These are phyloP conservation scores for Phoenoteleia sp. DNA, from an alignment of 2,888 invertebrate genomes.

Conservation along the genomic window DNA sequence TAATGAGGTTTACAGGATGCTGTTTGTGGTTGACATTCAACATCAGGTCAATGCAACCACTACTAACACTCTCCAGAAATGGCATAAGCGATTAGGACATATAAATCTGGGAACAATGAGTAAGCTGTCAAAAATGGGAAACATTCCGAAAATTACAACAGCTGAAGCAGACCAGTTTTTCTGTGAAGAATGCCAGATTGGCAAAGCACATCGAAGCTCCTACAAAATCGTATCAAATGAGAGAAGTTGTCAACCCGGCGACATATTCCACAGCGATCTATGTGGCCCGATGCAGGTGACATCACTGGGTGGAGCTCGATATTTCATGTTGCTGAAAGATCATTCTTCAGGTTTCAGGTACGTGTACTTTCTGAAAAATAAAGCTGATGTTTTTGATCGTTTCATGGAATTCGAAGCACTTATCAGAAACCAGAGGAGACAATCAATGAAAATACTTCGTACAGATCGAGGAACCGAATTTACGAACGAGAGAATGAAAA, in stretches of 20 bases:
- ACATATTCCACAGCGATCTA: conserved; percentile 29
- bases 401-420: conserved; percentile 59
- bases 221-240: neutral
- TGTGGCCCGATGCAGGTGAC: conserved; percentile 30
- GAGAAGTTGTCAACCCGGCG: conserved; percentile 1
- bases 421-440: conserved; percentile 33
- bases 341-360: conserved; percentile 44
- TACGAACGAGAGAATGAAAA: neutral
- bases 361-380: conserved; percentile 65
- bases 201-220: conserved; percentile 75
- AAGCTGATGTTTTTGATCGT: conserved; percentile 62
- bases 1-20: no score
- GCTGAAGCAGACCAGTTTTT: conserved; percentile 71
- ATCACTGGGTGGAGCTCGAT: conserved; percentile 57
- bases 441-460: conserved; percentile 56
- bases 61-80: conserved; percentile 78
- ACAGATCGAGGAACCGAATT: conserved; percentile 62
- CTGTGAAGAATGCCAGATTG: conserved; percentile 77
- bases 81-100: conserved; percentile 80
- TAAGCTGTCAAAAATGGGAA: neutral
- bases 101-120: conserved; percentile 74
- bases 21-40: no score
- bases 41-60: no score
- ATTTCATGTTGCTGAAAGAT: conserved; percentile 68
- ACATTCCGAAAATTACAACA: conserved; percentile 75